Evolutionary conservation across 1,140 invertebrate genomes (phyloP).

Genomic region (Sitodiplosis mosellana): DNA sequence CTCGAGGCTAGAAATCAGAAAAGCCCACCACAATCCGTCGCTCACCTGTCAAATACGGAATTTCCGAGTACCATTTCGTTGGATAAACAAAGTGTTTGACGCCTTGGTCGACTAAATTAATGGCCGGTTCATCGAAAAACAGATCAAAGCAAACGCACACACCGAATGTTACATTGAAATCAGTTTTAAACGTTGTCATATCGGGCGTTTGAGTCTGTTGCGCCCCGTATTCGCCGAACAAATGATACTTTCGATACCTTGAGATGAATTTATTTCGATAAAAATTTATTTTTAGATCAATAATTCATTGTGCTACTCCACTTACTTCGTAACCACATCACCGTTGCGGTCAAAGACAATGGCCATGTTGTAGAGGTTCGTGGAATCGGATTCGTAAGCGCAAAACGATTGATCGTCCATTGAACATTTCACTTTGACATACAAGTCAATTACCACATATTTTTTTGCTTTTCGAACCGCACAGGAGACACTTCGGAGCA

Average conservation of each 20-base stretch:
- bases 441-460: not conserved
- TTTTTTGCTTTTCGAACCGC: not conserved
- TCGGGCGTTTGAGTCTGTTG: constrained; percentile 15
- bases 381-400: not conserved
- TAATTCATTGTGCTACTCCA: too few species aligned
- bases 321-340: not conserved
- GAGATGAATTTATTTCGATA: constrained; percentile 5
- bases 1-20: too few species aligned
- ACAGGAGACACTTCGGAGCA: not conserved
- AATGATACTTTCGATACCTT: constrained; percentile 57
- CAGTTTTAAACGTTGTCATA: constrained; percentile 44
- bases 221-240: constrained; percentile 33
- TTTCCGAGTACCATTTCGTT: constrained; percentile 51
- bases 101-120: constrained; percentile 12
- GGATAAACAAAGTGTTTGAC: constrained; percentile 51
- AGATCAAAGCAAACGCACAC: constrained; percentile 64
- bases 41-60: constrained; percentile 42
- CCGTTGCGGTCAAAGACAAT: not conserved
- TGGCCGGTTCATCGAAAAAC: constrained; percentile 39
- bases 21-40: too few species aligned
- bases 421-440: not conserved
- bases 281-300: too few species aligned
- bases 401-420: not conserved
- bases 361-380: not conserved
- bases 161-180: constrained; percentile 68